Conservation (phyloP, 2,113 vertebrate genomes). For the Neodon shergylaensis region DNA sequence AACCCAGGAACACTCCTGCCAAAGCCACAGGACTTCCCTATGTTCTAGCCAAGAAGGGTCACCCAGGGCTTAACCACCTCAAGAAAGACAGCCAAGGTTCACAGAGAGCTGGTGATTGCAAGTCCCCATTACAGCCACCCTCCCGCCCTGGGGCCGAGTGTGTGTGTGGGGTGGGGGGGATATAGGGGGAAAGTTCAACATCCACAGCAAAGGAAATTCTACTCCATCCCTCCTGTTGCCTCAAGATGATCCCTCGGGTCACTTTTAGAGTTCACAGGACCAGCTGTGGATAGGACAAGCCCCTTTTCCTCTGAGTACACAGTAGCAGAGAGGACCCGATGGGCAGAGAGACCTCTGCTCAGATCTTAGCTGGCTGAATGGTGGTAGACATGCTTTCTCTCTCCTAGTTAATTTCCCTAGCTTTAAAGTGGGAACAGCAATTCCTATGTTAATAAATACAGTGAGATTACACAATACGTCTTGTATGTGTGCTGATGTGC, state of each 20-base stretch:
- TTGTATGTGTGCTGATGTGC: too few relatives aligned
- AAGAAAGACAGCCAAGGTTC: constrained; percentile 67
- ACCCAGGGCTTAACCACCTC: constrained; percentile 55
- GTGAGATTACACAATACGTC: background rate
- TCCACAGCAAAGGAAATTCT: constrained; percentile 48
- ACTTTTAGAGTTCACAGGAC: background rate
- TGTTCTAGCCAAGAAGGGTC: constrained; percentile 60
- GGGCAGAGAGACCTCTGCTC: background rate
- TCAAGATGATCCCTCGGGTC: background rate
- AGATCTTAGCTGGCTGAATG: background rate
- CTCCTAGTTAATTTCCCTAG: background rate
- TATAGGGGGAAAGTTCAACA: constrained; percentile 26
- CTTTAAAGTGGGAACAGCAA: constrained; percentile 20
- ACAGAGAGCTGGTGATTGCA: constrained; percentile 41
- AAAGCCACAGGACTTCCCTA: constrained; percentile 70
- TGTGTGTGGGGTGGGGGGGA: background rate
- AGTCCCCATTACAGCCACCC: background rate
- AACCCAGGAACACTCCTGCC: constrained; percentile 39
- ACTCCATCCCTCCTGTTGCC: constrained; percentile 40
- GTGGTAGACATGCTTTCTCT: background rate
- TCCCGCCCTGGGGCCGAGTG: background rate
- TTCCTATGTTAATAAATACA: background rate
- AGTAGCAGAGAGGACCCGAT: background rate
- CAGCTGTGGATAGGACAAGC: background rate
- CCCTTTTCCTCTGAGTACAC: background rate